Conservation (phyloP, 1,140 invertebrate species). For the Cydia fagiglandana region DNA sequence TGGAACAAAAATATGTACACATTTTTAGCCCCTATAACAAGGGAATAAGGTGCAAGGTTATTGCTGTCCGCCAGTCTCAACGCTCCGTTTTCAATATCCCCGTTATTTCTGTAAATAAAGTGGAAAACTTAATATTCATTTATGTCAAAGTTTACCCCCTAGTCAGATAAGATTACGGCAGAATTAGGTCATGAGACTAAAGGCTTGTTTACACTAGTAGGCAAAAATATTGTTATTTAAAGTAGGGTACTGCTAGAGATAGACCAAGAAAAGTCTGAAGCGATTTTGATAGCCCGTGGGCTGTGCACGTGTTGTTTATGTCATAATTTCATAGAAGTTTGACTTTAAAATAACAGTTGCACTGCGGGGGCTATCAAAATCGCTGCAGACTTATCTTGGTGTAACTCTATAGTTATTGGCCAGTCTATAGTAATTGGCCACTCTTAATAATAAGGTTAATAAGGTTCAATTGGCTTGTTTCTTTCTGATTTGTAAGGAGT, state of each 20-base stretch:
- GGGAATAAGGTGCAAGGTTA: not conserved
- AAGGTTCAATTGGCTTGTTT: too few species aligned
- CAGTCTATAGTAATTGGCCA: too few species aligned
- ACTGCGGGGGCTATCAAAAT: too few species aligned
- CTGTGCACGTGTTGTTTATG: too few species aligned
- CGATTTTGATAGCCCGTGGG: too few species aligned
- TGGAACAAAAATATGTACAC: not conserved
- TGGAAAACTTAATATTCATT: constrained; percentile 34
- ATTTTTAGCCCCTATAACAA: not conserved
- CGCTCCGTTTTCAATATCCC: constrained; percentile 7
- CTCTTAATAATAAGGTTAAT: too few species aligned
- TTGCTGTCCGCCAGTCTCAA: not conserved
- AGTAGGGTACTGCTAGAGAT: not conserved
- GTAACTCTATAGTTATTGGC: too few species aligned
- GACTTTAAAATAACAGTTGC: too few species aligned
- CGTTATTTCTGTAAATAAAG: constrained; percentile 16
- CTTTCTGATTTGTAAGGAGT: too few species aligned
- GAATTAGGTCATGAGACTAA: constrained; percentile 12
- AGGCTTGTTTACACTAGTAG: not conserved
- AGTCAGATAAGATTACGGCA: constrained; percentile 35
- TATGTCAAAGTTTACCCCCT: constrained; percentile 30
- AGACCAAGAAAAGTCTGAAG: too few species aligned
- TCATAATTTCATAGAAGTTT: too few species aligned
- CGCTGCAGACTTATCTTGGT: too few species aligned
- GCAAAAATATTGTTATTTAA: not conserved